phyloP scores from a whole-genome alignment of 2,888 invertebrate genomes.

The Cepaea hortensis region DNA sequence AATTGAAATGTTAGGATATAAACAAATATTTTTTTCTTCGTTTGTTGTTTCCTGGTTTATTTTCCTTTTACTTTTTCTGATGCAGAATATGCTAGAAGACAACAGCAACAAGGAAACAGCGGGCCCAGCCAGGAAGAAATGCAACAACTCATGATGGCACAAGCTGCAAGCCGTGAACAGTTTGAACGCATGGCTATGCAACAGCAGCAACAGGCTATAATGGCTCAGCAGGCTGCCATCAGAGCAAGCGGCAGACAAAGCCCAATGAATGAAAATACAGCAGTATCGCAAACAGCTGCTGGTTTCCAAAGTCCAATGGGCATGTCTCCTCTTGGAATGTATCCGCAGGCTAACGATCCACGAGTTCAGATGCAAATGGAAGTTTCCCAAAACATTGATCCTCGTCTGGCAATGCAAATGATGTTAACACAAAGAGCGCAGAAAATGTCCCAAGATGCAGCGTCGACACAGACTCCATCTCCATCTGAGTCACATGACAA shows the following conservation, averaged over 20 bases:
- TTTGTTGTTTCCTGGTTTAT: too few relatives aligned
- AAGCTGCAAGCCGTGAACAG: not conserved
- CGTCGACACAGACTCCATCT: not conserved
- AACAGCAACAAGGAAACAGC: not conserved
- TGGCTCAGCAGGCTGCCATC: not conserved
- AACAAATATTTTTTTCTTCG: too few relatives aligned
- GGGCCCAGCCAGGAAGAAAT: not conserved
- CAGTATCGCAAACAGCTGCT: not conserved
- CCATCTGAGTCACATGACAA: not conserved
- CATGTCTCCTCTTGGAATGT: not conserved
- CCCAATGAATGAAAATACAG: not conserved
- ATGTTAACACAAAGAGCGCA: not conserved
- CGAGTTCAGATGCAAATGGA: not conserved
- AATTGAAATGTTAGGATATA: too few relatives aligned
- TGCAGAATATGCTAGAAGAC: not conserved
- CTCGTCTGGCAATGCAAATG: not conserved
- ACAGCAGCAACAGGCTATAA: not conserved
- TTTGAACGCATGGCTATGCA: constrained; percentile 1
- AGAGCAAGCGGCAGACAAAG: not conserved
- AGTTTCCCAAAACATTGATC: not conserved
- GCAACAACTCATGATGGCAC: not conserved
- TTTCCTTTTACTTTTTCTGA: too few relatives aligned
- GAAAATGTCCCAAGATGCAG: not conserved
- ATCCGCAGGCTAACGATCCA: not conserved
- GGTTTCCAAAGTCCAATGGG: not conserved